Base-by-base conservation (phyloP, 2,888 invertebrate genomes). In the Miltochrista miniata region DNA sequence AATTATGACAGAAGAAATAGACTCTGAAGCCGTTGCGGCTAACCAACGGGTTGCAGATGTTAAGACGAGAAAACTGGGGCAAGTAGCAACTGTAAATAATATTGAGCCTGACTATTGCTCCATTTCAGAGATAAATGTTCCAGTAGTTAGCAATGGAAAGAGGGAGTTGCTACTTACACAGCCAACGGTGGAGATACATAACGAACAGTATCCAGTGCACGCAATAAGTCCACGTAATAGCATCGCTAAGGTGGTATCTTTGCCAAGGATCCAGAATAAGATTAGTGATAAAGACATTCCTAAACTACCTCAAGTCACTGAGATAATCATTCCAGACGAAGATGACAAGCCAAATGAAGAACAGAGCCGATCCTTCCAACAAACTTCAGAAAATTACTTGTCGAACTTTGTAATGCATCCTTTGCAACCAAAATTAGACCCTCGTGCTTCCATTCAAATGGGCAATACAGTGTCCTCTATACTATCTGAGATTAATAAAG, bases 101-200 rank as follows among this genome's bases (percentile, higher is more conserved):
- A 76, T 88, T 57, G 95, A 95, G 82, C 95, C 95, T 58, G 95
- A 95, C 85, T 95, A 95, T 90, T 95, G 95, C 81, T 95, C 95
- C 74, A 95, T 95, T 84, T 95, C 95, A 62, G 95, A 95, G 90
- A 92, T 95, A 84, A 94, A 94, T 92, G 93, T 94, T 79, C 92
- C 92, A 88, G 93, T 93, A 83, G 92, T 93, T 78, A 93, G 91
- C 83, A 79, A 93, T 77, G 85, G 90, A 64, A 92, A 90, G 74
- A 81, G 92, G 66, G 91, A 90, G 83, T 83, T 92, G 85, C 86
- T 92, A 79, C 89, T 91, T 51, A 89, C 90, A 75, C 92, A 92
- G 81, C 91, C 92, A 65, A 88, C 91, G 67, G 87, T 92, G 50
- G 92, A 92, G 76, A 91, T 92, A 61, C 92, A 92, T 68, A 89